These are phyloP conservation scores for Lycaena phlaeas DNA, from an alignment of 2,888 invertebrate genomes.

Conservation along the genomic window DNA sequence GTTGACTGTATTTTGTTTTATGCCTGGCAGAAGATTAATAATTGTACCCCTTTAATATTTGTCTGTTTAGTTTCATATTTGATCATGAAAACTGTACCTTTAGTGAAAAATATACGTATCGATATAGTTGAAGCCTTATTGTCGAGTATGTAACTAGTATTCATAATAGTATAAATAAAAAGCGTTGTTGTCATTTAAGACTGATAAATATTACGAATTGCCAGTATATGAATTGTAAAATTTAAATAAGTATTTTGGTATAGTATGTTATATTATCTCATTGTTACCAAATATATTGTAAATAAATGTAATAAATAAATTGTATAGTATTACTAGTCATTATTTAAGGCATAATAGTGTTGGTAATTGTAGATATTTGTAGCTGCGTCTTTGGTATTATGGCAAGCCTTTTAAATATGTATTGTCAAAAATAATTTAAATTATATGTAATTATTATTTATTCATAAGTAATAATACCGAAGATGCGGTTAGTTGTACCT, in stretches of 20 bases:
- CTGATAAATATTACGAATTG: constrained; percentile 54
- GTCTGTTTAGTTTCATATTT: constrained; percentile 43
- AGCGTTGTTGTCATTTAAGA: constrained; percentile 43
- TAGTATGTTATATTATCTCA: constrained; percentile 58
- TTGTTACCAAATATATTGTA: constrained; percentile 72
- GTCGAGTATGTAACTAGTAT: constrained; percentile 14
- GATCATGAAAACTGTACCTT: constrained; percentile 48
- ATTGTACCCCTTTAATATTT: constrained; percentile 28
- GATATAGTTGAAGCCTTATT: constrained; percentile 40
- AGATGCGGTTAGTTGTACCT: constrained; percentile 24
- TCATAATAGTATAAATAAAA: constrained; percentile 11
- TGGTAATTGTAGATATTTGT: constrained; percentile 35
- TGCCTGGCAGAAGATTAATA: constrained; percentile 57
- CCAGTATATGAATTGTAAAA: constrained; percentile 53
- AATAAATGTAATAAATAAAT: constrained; percentile 43
- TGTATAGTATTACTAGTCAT: constrained; percentile 68
- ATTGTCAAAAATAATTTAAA: constrained; percentile 16
- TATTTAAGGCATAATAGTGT: constrained; percentile 52
- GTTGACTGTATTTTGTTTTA: constrained; percentile 51
- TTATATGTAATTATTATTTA: constrained; percentile 11
- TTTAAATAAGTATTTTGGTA: constrained; percentile 60
- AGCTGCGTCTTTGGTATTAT: constrained; percentile 18
- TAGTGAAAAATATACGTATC: constrained; percentile 39
- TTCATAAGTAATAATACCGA: constrained; percentile 17
- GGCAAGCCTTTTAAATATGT: constrained; percentile 11